Percentiles rank a stretch among this genome's conserved stretches.
phyloP scores from a whole-genome alignment of 1,140 invertebrate genomes.

The Plodia interpunctella region DNA sequence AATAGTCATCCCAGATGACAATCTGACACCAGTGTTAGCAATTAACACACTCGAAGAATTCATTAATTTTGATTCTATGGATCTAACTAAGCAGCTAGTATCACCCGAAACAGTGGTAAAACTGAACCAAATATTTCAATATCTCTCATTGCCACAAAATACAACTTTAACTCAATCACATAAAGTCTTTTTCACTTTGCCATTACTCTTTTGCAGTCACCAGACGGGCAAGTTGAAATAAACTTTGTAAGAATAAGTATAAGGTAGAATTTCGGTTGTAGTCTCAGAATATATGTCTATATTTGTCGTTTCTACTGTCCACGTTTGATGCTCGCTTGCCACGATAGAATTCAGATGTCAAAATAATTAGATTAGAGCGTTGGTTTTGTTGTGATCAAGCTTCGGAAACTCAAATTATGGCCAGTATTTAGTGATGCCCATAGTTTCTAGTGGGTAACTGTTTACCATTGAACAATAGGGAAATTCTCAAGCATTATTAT shows the following conservation, averaged over 20 bases:
- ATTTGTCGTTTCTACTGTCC: not conserved
- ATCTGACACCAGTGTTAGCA: no score
- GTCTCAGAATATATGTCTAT: not conserved
- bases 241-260: not conserved
- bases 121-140: not conserved
- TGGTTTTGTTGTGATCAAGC: not conserved
- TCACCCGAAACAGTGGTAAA: not conserved
- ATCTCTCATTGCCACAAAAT: not conserved
- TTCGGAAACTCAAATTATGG: no score
- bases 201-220: not conserved
- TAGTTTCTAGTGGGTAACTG: no score
- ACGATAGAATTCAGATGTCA: not conserved
- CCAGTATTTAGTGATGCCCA: no score
- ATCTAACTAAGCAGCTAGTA: not conserved
- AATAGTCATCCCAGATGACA: no score
- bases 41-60: no score
- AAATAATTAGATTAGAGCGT: constrained; percentile 2
- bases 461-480: no score
- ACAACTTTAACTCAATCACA: not conserved
- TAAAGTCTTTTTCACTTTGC: not conserved
- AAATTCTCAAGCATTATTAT: no score
- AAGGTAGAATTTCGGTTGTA: not conserved
- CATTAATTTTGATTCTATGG: no score
- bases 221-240: not conserved
- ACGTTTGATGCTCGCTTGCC: not conserved